Conservation (phyloP, 2,797 vertebrate genomes). For the Tarsius wallacei region DNA sequence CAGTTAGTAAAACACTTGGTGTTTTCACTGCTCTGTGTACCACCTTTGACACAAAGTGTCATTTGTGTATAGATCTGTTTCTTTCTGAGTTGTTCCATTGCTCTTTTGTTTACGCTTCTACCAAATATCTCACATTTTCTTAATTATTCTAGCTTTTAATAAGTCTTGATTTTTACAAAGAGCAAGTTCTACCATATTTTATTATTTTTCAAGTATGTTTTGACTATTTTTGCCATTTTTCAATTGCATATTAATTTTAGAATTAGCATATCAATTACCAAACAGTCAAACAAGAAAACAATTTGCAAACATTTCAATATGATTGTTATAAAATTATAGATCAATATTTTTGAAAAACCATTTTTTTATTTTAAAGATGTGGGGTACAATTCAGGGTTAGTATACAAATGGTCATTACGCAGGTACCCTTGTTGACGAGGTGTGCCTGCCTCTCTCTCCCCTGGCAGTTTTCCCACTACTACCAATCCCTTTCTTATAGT, state of each 20-base stretch:
- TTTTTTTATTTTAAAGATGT: no score
- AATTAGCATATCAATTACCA: background rate
- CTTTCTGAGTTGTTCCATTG: background rate
- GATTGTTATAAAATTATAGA: constrained; percentile 20
- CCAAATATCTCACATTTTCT: background rate
- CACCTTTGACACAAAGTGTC: background rate
- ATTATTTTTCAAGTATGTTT: constrained; percentile 21
- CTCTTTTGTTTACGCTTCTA: background rate
- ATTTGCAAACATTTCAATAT: background rate
- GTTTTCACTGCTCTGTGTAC: background rate
- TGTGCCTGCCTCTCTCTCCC: no score
- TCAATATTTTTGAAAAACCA: no score
- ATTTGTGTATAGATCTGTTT: background rate
- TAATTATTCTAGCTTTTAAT: background rate
- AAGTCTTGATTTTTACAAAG: background rate
- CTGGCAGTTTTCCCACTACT: no score
- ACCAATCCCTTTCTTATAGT: no score
- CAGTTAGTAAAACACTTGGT: background rate
- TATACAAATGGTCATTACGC: no score
- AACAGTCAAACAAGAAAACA: background rate
- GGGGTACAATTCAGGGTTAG: no score
- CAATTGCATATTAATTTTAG: background rate
- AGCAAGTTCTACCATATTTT: background rate
- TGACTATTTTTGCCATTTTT: background rate
- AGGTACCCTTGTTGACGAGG: no score